A percentile compares a stretch with the other conserved stretches of the same genome.
phyloP scores from a whole-genome alignment of 2,797 vertebrate species.

The Phrynocephalus forsythii region DNA sequence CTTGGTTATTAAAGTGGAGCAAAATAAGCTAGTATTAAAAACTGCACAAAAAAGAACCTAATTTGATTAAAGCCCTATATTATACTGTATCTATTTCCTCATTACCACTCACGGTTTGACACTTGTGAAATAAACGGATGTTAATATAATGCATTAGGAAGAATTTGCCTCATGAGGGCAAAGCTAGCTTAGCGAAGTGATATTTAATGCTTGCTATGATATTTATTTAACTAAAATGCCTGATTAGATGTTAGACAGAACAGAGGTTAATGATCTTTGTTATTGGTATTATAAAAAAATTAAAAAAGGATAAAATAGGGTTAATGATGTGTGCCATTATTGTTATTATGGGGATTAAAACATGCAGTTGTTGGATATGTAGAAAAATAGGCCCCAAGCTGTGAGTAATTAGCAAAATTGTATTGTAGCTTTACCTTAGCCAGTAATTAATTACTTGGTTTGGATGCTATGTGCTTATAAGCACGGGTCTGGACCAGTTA shows the following conservation, averaged over 20 bases:
- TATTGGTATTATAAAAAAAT: conserved; percentile 80
- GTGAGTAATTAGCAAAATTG: conserved; percentile 80
- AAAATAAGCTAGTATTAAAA: conserved; percentile 45
- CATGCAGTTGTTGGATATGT: conserved; percentile 68
- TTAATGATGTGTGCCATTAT: conserved; percentile 82
- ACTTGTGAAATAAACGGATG: conserved; percentile 73
- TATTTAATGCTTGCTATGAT: conserved; percentile 79
- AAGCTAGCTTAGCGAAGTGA: conserved; percentile 76
- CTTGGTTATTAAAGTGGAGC: conserved; percentile 7
- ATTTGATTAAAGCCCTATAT: conserved; percentile 70
- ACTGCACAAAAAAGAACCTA: conserved; percentile 43
- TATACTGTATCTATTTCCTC: conserved; percentile 61
- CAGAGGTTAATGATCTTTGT: conserved; percentile 81
- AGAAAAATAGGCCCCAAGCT: conserved; percentile 74
- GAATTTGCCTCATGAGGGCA: conserved; percentile 72
- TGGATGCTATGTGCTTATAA: conserved; percentile 53
- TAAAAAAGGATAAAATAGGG: conserved; percentile 79
- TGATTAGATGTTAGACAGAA: conserved; percentile 81
- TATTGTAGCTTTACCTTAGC: conserved; percentile 72
- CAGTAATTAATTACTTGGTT: conserved; percentile 70
- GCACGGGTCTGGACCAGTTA: conserved; percentile 47
- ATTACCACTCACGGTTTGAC: conserved; percentile 64
- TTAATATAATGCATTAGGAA: conserved; percentile 72
- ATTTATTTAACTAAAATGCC: conserved; percentile 81
- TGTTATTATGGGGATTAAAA: conserved; percentile 78